Evolutionary conservation across 2,113 vertebrate species (phyloP).

Genomic region (Cairina moschata): DNA sequence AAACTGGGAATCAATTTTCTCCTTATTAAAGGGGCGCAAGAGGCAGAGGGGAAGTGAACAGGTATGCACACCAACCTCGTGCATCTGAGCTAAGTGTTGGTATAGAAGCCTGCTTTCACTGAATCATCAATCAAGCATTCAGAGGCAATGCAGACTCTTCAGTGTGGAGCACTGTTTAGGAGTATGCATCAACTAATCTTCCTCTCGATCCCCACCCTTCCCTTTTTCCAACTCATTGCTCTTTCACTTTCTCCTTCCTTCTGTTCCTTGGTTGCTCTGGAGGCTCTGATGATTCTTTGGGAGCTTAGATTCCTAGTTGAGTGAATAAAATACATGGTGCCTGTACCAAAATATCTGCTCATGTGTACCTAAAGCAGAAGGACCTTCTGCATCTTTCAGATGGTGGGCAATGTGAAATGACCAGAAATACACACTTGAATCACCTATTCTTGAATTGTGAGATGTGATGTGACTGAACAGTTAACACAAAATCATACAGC

Average conservation of each 20-base stretch:
- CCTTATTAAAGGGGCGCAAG: background rate
- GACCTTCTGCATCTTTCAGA: background rate
- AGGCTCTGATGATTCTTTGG: background rate
- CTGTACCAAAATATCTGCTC: background rate
- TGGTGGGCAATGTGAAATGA: background rate
- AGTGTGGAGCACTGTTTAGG: background rate
- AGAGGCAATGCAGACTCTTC: background rate
- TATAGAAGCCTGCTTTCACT: background rate
- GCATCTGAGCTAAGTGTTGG: background rate
- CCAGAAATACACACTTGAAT: background rate
- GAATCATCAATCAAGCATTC: background rate
- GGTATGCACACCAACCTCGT: background rate
- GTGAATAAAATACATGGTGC: background rate
- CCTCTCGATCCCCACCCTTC: no score
- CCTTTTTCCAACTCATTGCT: background rate
- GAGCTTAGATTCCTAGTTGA: background rate
- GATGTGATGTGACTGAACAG: background rate
- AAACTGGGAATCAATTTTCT: constrained; percentile 18
- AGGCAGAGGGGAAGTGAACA: background rate
- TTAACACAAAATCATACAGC: background rate
- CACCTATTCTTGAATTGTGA: background rate
- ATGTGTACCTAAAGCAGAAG: background rate
- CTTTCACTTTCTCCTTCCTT: background rate
- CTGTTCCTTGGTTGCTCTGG: background rate
- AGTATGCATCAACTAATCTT: background rate